Evolutionary conservation across 2,797 vertebrate genomes (phyloP).

Genomic region (Intellagama lesueurii): DNA sequence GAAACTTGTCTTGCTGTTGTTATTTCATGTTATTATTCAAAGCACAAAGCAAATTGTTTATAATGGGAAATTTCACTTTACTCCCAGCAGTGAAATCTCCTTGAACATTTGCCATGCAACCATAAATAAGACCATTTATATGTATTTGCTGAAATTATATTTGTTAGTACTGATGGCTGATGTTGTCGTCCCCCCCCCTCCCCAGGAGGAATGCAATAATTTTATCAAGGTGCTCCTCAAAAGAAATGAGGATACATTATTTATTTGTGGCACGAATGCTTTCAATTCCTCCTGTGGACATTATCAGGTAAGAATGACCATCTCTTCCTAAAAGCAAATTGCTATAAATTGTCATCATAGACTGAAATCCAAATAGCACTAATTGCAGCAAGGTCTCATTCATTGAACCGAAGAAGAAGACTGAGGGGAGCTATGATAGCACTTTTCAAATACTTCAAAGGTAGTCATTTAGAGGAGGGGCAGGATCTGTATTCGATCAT

Average conservation of each 20-base stretch:
- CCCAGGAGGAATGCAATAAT: slow-evolving; percentile 96
- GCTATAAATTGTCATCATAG: neutral
- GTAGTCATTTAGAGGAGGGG: too few species aligned
- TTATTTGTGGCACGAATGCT: slow-evolving; percentile 96
- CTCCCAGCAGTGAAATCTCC: slow-evolving; percentile 14
- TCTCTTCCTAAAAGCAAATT: too few species aligned
- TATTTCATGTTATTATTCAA: slow-evolving; percentile 43
- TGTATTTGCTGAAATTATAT: slow-evolving; percentile 24
- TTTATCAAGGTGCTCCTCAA: slow-evolving; percentile 97
- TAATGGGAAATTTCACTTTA: slow-evolving; percentile 20
- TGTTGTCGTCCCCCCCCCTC: slow-evolving; percentile 61
- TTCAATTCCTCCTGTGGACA: slow-evolving; percentile 95
- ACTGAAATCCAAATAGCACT: neutral
- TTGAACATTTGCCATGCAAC: neutral
- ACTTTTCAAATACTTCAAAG: too few species aligned
- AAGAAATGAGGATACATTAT: slow-evolving; percentile 91
- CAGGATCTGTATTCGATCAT: too few species aligned
- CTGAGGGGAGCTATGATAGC: too few species aligned
- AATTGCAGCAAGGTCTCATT: neutral
- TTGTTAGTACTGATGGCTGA: neutral
- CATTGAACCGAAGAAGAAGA: neutral
- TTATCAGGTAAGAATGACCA: slow-evolving; percentile 85
- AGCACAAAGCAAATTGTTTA: slow-evolving; percentile 33
- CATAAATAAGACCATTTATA: slow-evolving; percentile 34
- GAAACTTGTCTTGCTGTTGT: neutral